phyloP scores from a whole-genome alignment of 2,888 invertebrate genomes.

The Hartigia nigra region DNA sequence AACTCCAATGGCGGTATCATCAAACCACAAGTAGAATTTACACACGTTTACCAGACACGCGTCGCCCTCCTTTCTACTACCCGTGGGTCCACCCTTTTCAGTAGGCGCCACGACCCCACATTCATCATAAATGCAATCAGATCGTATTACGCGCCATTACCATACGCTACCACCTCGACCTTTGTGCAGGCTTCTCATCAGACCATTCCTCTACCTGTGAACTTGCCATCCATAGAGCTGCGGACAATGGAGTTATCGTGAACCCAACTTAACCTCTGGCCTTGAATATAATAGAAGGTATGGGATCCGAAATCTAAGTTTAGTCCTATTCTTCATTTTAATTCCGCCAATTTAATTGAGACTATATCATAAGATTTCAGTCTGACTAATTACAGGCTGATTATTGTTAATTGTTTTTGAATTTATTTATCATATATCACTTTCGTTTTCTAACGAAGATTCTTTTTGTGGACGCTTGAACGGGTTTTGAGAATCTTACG shows the following conservation, averaged over 20 bases:
- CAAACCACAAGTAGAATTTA: conserved; percentile 50
- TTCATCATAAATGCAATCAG: conserved; percentile 55
- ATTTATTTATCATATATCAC: background rate
- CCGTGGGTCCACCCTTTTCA: conserved; percentile 5
- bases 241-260: background rate
- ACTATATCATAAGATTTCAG: background rate
- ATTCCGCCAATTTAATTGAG: background rate
- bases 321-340: background rate
- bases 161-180: conserved; percentile 37
- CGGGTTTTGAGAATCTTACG: background rate
- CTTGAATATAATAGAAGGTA: background rate
- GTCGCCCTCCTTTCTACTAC: conserved; percentile 25
- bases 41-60: conserved; percentile 38
- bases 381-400: background rate
- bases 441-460: background rate
- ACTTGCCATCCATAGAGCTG: background rate
- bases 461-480: background rate
- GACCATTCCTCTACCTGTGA: conserved; percentile 7
- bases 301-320: background rate
- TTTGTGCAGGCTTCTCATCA: background rate
- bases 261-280: background rate
- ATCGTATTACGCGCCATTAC: conserved; percentile 56
- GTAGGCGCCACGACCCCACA: conserved; percentile 36
- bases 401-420: background rate
- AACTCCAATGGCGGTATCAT: conserved; percentile 31